Percentiles rank a stretch among this genome's conserved stretches.
Conservation (phyloP, 2,797 vertebrate species). For the Ceryle rudis region DNA sequence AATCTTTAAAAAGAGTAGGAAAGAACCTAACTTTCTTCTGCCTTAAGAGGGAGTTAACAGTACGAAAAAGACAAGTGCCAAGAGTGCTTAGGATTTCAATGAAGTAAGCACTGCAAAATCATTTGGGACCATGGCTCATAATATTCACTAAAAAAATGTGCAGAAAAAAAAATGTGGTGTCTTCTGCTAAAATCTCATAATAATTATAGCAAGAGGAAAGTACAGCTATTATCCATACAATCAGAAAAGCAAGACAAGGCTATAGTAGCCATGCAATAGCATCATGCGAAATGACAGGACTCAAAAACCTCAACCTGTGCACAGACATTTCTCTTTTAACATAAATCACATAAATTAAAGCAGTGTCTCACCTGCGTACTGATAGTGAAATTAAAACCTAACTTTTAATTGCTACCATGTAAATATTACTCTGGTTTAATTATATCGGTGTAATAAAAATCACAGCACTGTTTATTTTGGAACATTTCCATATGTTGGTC, state of each 20-base stretch:
- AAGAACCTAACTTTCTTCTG: not conserved
- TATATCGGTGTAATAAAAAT: constrained; percentile 22
- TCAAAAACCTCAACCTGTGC: not conserved
- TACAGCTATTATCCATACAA: not conserved
- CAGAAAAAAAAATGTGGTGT: not conserved
- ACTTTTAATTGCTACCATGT: not conserved
- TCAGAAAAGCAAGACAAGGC: not conserved
- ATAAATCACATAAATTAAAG: not conserved
- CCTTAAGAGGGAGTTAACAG: not conserved
- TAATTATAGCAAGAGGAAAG: not conserved
- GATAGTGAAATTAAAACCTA: not conserved
- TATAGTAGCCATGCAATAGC: not conserved
- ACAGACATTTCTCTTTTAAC: not conserved
- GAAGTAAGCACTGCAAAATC: not conserved
- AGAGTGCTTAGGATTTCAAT: not conserved
- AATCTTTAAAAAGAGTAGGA: not conserved
- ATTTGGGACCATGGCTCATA: not conserved
- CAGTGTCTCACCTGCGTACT: accelerated
- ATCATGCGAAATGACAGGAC: not conserved
- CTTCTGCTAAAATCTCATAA: not conserved
- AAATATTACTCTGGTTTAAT: not conserved
- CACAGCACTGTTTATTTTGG: not conserved
- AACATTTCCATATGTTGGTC: not conserved
- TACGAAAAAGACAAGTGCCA: not conserved
- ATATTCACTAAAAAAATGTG: not conserved